Conservation (phyloP, 2,888 invertebrate species). For the Epinotia bilunana region DNA sequence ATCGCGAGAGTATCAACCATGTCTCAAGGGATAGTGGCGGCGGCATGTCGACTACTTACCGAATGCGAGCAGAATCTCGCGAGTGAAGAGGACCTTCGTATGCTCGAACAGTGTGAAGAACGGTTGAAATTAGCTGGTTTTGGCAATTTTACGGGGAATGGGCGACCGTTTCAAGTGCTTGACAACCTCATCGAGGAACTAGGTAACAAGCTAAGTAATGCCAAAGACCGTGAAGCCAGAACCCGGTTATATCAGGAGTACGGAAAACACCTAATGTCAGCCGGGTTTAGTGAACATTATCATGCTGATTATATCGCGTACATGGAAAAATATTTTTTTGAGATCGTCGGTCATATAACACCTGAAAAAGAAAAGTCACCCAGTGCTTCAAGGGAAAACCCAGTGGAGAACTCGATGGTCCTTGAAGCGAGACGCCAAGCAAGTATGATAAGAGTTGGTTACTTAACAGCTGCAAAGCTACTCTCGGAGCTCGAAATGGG, state of each 20-base stretch:
- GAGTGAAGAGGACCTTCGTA: neutral
- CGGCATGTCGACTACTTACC: neutral
- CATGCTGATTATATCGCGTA: neutral
- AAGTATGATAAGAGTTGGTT: neutral
- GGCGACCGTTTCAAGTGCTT: neutral
- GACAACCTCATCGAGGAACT: neutral
- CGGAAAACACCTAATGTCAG: neutral
- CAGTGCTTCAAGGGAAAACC: neutral
- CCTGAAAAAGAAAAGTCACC: neutral
- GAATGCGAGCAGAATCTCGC: neutral
- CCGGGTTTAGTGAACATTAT: neutral
- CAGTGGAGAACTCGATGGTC: neutral
- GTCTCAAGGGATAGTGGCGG: neutral
- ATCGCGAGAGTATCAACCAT: neutral
- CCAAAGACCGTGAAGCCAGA: no score
- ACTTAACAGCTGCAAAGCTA: neutral
- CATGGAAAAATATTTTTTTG: neutral
- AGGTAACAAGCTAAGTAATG: no score
- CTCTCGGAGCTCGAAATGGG: neutral
- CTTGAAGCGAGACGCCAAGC: neutral
- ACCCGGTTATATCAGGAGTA: no score
- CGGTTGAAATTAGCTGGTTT: no score
- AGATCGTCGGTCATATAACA: neutral
- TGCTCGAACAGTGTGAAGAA: neutral
- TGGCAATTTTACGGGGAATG: neutral